These are phyloP conservation scores for Champsocephalus gunnari DNA, from an alignment of 2,797 vertebrate species.

Conservation along the genomic window DNA sequence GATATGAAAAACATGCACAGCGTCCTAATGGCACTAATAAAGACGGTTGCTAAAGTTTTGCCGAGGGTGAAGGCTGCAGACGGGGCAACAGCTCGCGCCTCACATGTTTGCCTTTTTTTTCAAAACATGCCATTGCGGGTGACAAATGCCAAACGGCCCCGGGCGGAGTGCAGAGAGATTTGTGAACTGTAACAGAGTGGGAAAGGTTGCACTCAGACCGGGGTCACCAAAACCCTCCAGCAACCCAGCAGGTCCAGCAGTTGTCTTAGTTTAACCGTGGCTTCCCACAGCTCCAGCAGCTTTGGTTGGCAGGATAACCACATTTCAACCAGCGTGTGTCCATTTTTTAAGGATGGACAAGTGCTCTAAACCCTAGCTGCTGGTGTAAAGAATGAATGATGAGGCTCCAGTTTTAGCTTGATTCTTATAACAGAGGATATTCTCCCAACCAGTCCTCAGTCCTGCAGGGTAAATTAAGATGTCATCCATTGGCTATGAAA, in stretches of 20 bases:
- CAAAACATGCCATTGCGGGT: slow-evolving; percentile 39
- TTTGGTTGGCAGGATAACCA: slow-evolving; percentile 49
- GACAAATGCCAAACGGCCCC: slow-evolving; percentile 69
- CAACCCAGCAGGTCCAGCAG: slow-evolving; percentile 44
- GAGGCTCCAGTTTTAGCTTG: slow-evolving; percentile 3
- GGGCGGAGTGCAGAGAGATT: slow-evolving; percentile 38
- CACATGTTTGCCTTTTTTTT: slow-evolving; percentile 39
- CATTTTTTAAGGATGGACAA: slow-evolving; percentile 28
- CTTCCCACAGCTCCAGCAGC: slow-evolving; percentile 47
- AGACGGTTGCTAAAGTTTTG: slow-evolving; percentile 63
- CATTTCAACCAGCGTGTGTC: slow-evolving; percentile 65
- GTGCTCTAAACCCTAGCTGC: slow-evolving; percentile 47
- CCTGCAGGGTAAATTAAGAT: slow-evolving; percentile 28
- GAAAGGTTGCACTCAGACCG: slow-evolving; percentile 73
- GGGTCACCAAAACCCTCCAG: slow-evolving; percentile 67
- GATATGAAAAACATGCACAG: slow-evolving; percentile 68
- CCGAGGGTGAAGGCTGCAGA: slow-evolving; percentile 46
- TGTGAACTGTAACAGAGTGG: slow-evolving; percentile 63
- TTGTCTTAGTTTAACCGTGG: slow-evolving; percentile 56
- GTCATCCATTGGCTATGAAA: slow-evolving; percentile 17
- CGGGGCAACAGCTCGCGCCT: slow-evolving; percentile 26
- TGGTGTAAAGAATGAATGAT: slow-evolving; percentile 17
- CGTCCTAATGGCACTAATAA: slow-evolving; percentile 71
- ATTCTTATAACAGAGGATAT: slow-evolving; percentile 12
- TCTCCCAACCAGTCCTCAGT: slow-evolving; percentile 27